phyloP scores from a whole-genome alignment of 2,888 invertebrate genomes.

The Acronicta alni region DNA sequence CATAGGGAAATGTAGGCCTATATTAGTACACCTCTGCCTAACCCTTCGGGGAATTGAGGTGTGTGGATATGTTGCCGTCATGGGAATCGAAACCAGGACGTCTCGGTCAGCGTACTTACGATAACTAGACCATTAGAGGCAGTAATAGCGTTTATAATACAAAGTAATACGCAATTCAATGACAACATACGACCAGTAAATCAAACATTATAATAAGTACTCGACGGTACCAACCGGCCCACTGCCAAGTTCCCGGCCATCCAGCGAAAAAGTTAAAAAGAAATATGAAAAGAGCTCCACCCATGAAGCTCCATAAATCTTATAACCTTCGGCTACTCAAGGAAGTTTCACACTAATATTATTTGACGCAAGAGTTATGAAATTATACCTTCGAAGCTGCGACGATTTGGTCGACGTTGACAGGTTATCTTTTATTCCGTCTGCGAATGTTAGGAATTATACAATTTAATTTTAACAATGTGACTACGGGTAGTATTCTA shows the following conservation, averaged over 20 bases:
- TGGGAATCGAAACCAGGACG: too few species aligned
- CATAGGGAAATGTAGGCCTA: too few species aligned
- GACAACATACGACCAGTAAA: constrained; percentile 2
- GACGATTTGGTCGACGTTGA: constrained; percentile 2
- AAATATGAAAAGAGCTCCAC: constrained; percentile 11
- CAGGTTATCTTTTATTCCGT: constrained; percentile 22
- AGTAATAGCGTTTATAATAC: too few species aligned
- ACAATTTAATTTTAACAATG: constrained; percentile 16
- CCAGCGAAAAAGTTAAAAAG: constrained; percentile 11
- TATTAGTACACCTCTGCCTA: too few species aligned
- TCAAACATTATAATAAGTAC: constrained; percentile 7
- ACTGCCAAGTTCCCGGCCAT: constrained; percentile 15
- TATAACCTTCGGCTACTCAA: constrained; percentile 31
- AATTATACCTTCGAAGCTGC: constrained; percentile 7
- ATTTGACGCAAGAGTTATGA: constrained; percentile 17
- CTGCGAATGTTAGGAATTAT: constrained; percentile 32
- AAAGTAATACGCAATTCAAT: neutral
- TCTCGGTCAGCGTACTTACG: too few species aligned
- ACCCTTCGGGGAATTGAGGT: too few species aligned
- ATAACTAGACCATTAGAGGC: too few species aligned
- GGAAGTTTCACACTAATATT: constrained; percentile 27
- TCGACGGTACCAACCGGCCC: neutral
- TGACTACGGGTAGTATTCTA: constrained; percentile 13
- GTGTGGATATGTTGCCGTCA: too few species aligned
- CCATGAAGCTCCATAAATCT: constrained; percentile 33